phyloP scores from a whole-genome alignment of 2,113 vertebrate species.

The Vombatus ursinus region DNA sequence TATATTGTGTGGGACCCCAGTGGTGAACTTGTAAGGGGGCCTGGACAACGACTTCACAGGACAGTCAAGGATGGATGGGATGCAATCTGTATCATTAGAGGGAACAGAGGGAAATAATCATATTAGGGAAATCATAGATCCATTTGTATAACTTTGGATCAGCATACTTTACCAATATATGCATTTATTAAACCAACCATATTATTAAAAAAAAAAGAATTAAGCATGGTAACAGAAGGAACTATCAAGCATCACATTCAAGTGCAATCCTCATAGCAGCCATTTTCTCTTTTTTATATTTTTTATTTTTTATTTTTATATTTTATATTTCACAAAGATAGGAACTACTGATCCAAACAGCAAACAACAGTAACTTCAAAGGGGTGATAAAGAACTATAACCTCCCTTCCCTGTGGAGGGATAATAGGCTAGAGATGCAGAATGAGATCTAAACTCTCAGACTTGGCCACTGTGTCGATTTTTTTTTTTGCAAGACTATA shows the following conservation, averaged over 20 bases:
- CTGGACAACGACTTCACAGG: too few relatives aligned
- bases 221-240: background rate
- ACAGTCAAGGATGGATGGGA: too few relatives aligned
- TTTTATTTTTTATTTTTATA: too few relatives aligned
- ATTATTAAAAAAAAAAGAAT: background rate
- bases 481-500: background rate
- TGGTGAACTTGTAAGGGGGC: too few relatives aligned
- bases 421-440: background rate
- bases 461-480: background rate
- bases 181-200: too few relatives aligned
- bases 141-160: too few relatives aligned
- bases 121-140: too few relatives aligned
- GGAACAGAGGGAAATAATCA: too few relatives aligned
- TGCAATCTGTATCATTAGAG: too few relatives aligned
- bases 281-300: too few relatives aligned
- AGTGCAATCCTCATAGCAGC: background rate
- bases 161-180: too few relatives aligned
- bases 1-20: too few relatives aligned
- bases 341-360: background rate
- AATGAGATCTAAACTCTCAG: background rate
- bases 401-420: background rate
- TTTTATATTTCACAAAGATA: background rate
- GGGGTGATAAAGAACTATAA: background rate
- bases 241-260: background rate
- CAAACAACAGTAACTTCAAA: background rate